A percentile compares a stretch with the other conserved stretches of the same genome.
Conservation (phyloP, 2,888 invertebrate species). For the Dione vanillae region DNA sequence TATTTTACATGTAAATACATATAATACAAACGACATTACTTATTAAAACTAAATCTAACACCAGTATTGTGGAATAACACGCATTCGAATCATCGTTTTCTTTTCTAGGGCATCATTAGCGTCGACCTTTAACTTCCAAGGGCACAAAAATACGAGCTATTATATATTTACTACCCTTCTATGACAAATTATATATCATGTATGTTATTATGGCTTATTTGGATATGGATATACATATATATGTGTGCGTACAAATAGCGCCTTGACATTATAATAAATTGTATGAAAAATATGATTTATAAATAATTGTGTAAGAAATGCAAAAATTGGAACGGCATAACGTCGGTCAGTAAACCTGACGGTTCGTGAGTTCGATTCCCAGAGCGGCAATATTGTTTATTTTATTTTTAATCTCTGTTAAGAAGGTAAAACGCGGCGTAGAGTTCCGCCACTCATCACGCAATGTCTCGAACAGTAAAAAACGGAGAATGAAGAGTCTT, state of each 20-base stretch:
- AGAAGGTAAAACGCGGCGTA: no score
- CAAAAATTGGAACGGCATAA: no score
- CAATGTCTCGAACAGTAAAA: no score
- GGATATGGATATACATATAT: background rate
- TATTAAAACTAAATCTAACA: constrained; percentile 6
- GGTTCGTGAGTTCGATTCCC: no score
- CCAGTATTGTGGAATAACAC: constrained; percentile 9
- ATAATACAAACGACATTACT: background rate
- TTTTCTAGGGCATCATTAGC: constrained; percentile 13
- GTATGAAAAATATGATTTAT: no score
- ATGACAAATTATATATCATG: constrained; percentile 16
- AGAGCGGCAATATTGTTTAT: no score
- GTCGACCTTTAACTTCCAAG: constrained; percentile 16
- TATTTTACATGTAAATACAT: background rate
- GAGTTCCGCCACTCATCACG: no score
- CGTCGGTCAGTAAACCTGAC: no score
- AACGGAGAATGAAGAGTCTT: no score
- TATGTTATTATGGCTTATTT: background rate
- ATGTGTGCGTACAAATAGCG: background rate
- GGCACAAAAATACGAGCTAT: constrained; percentile 2
- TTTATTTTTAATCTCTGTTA: no score
- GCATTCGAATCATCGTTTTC: constrained; percentile 6
- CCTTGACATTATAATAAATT: background rate
- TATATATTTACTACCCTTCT: constrained; percentile 2
- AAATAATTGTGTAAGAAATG: no score